phyloP scores from a whole-genome alignment of 2,797 vertebrate species.

The Morus bassanus region DNA sequence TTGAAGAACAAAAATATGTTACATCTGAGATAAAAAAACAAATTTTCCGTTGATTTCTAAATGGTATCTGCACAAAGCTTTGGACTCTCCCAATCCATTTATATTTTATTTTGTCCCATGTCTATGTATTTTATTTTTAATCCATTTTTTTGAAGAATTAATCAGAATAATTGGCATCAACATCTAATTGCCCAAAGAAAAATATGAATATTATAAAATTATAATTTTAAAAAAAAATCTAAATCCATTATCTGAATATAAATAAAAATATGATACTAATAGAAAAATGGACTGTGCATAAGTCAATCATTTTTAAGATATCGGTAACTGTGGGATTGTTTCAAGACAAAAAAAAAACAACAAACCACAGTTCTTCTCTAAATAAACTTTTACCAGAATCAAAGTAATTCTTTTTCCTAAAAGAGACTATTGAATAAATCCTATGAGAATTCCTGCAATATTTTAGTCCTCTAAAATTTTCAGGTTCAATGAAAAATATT shows the following conservation, averaged over 20 bases:
- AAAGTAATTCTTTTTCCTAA: not conserved
- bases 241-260: not conserved
- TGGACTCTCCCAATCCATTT: not conserved
- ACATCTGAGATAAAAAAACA: not conserved
- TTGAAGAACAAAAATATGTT: not conserved
- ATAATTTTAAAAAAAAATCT: not conserved
- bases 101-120: not conserved
- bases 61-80: not conserved
- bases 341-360: not conserved
- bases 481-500: not conserved
- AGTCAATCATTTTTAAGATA: not conserved
- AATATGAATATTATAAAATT: not conserved
- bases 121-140: not conserved
- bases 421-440: not conserved
- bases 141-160: not conserved
- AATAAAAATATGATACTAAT: not conserved
- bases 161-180: not conserved
- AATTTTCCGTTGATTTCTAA: not conserved
- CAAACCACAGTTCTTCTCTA: rapidly evolving
- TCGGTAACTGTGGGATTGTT: not conserved
- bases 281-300: not conserved
- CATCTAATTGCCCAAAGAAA: not conserved
- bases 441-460: not conserved
- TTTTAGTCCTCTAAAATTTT: not conserved
- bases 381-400: not conserved